Conservation (phyloP, 1,140 invertebrate species). For the Drosophila kepulauana region DNA sequence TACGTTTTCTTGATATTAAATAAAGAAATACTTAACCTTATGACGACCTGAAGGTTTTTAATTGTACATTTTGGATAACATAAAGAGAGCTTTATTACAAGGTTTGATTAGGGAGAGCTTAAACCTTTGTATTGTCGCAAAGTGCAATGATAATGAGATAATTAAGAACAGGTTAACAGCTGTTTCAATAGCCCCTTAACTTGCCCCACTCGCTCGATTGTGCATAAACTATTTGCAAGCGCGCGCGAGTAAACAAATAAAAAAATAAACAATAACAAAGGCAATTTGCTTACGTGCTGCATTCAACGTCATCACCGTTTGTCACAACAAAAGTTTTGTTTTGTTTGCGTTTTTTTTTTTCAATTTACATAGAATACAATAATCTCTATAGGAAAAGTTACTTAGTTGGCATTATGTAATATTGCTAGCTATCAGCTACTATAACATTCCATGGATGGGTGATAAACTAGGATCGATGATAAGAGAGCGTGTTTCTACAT, state of each 20-base stretch:
- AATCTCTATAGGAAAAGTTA: neutral
- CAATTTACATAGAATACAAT: conserved; percentile 16
- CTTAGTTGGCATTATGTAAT: conserved; percentile 30
- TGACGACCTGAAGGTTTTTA: conserved; percentile 48
- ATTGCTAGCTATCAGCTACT: conserved; percentile 3
- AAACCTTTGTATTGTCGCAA: neutral
- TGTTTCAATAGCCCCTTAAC: conserved; percentile 4
- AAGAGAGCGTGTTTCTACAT: conserved; percentile 22
- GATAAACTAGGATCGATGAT: conserved; percentile 34
- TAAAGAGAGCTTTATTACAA: conserved; percentile 4
- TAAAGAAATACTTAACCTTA: conserved; percentile 52
- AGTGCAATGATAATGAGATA: conserved; percentile 10
- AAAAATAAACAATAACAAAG: conserved; percentile 26
- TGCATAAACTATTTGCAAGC: neutral
- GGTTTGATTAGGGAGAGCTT: neutral
- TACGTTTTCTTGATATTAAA: conserved; percentile 43
- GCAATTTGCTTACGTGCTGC: conserved; percentile 30
- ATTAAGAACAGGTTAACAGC: conserved; percentile 6
- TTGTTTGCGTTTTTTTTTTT: conserved; percentile 13
- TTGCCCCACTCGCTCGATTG: neutral
- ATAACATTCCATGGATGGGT: conserved; percentile 16
- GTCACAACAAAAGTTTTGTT: conserved; percentile 20
- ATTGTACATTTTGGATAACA: conserved; percentile 13
- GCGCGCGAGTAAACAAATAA: conserved; percentile 24
- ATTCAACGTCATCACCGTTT: conserved; percentile 14